phyloP scores from a whole-genome alignment of 1,140 invertebrate genomes.

The Penaeus chinensis region DNA sequence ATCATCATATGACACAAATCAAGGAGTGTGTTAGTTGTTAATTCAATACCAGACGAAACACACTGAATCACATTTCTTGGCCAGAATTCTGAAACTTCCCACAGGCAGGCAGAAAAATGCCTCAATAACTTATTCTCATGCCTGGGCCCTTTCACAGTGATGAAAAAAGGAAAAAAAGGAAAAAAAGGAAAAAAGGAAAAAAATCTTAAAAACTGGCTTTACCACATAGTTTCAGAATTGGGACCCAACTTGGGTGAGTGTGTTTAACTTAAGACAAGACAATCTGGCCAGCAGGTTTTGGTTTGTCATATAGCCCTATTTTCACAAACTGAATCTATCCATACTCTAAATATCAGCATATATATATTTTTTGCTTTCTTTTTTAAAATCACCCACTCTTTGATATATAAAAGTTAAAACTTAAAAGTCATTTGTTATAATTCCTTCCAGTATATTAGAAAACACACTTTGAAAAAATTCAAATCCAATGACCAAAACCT shows the following conservation, averaged over 20 bases:
- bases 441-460: neutral
- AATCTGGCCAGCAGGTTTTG: constrained; percentile 45
- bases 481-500: constrained; percentile 44
- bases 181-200: no score
- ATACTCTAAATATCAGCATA: no score
- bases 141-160: no score
- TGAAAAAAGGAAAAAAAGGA: no score
- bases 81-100: constrained; percentile 46
- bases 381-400: no score
- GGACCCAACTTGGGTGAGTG: constrained; percentile 29
- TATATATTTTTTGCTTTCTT: no score
- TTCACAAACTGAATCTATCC: no score
- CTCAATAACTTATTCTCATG: no score
- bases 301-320: constrained; percentile 11
- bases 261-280: constrained; percentile 28
- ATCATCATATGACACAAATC: no score
- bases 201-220: neutral
- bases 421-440: no score
- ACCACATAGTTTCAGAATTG: constrained; percentile 42
- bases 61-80: constrained; percentile 16
- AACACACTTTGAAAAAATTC: neutral
- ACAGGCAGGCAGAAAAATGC: no score
- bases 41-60: constrained; percentile 37
- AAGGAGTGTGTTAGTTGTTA: constrained; percentile 41
- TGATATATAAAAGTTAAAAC: no score